Evolutionary conservation across 2,888 invertebrate genomes (phyloP).

Genomic region (Augochlorella aurata): DNA sequence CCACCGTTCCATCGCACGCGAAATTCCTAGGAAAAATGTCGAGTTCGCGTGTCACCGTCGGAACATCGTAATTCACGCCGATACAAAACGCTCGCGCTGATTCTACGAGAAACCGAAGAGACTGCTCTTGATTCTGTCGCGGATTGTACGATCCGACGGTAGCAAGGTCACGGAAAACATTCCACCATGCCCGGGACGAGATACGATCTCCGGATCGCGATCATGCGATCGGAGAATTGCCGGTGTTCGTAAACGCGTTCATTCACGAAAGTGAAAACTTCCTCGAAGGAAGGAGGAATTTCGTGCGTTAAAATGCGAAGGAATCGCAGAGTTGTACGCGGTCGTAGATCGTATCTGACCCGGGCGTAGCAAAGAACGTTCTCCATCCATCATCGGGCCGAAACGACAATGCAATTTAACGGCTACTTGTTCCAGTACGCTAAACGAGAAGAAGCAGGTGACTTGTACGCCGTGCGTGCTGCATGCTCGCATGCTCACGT

Average conservation of each 20-base stretch:
- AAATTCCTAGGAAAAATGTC: too few relatives aligned
- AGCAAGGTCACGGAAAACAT: constrained; percentile 10
- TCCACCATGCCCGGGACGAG: background rate
- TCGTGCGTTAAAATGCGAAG: too few relatives aligned
- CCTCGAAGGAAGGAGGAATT: too few relatives aligned
- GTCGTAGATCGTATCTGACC: background rate
- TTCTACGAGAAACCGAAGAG: background rate
- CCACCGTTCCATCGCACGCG: too few relatives aligned
- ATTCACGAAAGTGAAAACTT: too few relatives aligned
- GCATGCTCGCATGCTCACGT: constrained; percentile 62
- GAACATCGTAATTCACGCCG: background rate
- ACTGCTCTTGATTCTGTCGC: background rate
- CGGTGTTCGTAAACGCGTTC: too few relatives aligned
- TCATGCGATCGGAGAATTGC: background rate
- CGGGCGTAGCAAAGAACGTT: constrained; percentile 19
- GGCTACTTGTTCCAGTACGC: constrained; percentile 42
- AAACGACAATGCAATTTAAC: constrained; percentile 45
- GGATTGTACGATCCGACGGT: constrained; percentile 5
- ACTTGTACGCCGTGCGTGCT: constrained; percentile 54
- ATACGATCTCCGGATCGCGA: background rate
- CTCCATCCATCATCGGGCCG: constrained; percentile 28
- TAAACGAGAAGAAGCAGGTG: constrained; percentile 56
- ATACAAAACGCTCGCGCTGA: background rate
- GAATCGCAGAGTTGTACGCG: background rate
- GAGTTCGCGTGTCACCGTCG: too few relatives aligned